Conservation (phyloP, 2,888 invertebrate species). For the Dryomyza anilis region DNA sequence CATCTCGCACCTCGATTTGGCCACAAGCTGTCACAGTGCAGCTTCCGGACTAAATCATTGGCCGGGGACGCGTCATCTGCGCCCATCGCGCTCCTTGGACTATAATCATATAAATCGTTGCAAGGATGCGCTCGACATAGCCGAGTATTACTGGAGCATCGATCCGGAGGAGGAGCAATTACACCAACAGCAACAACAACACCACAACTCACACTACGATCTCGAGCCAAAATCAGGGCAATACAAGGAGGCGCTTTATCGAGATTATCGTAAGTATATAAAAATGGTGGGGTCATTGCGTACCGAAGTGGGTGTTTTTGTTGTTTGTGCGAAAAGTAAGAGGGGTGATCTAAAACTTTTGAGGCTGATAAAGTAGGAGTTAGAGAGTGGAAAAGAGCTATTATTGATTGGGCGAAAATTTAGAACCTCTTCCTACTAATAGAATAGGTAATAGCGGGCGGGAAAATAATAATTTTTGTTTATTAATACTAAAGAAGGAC, state of each 20-base stretch:
- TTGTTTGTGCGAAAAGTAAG: not conserved
- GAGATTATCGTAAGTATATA: slow-evolving; percentile 32
- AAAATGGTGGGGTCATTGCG: too few species aligned
- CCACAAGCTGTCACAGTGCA: slow-evolving; percentile 58
- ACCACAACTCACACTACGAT: slow-evolving; percentile 10
- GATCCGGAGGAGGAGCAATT: slow-evolving; percentile 50
- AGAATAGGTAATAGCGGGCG: too few species aligned
- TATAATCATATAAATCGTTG: slow-evolving; percentile 51
- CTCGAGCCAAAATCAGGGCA: slow-evolving; percentile 26
- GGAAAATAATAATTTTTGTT: too few species aligned
- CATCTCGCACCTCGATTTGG: slow-evolving; percentile 65
- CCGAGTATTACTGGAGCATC: slow-evolving; percentile 58
- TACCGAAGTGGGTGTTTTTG: not conserved
- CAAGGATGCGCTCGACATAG: slow-evolving; percentile 56
- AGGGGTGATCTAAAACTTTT: not conserved
- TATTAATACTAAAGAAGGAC: too few species aligned
- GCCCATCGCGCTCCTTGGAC: slow-evolving; percentile 58
- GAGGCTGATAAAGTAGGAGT: not conserved
- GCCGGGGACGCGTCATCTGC: slow-evolving; percentile 50
- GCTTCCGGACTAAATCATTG: slow-evolving; percentile 54
- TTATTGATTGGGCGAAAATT: slow-evolving; percentile 2
- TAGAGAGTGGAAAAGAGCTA: not conserved
- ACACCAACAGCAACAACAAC: slow-evolving; percentile 31
- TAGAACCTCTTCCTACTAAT: too few species aligned
- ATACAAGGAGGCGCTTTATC: slow-evolving; percentile 16